Base-by-base conservation (phyloP, 2,113 vertebrate genomes). In the Pelecanus crispus region DNA sequence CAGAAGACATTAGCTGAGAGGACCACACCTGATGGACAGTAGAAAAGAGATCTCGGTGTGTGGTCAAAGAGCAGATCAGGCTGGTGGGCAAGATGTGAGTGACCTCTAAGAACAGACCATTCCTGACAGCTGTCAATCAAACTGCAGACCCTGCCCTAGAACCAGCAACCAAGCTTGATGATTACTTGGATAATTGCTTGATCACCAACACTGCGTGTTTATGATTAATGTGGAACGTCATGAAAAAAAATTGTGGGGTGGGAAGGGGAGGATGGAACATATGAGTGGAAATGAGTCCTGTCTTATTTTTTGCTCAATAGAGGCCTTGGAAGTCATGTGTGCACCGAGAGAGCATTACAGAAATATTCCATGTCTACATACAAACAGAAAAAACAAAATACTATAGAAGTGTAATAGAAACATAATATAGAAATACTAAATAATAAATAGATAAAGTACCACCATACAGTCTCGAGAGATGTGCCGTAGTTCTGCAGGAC, bases 11-110 rank as follows among this genome's bases (percentile, higher is more conserved):
- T 0, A 28, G 24, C 28, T 73, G 52, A 52, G 29, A 71, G 67
- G 16, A 63, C 13, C 38, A 15, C 2, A 81, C 15, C 3, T 1
- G 65, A 3, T 2, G 24, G 25, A 12, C 16, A 62, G 71, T 0
- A 21, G 72, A 32, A 85, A 84, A 13, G 17, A 77, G 77, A 31
- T 40, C 29, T n/a, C 32, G 38, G 8, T 4, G 28, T 20, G 40
- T 3, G 38, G 56, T 25, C 62, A 13, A 53, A 59, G 7, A 73
- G 65, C 52, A 36, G 45, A 81, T 42, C 0, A 1, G 53, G 42
- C 16, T 52, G 47, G 47, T 52, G 47, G 36, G 42, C 2, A 31
- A 56, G 28, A 17, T 13, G 45, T 3, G 40, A 55, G 59, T 21
- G 11, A 65, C 24, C 11, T 15, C 61, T 17, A 49, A 63, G 67